Percentiles rank a stretch among this genome's conserved stretches.
Evolutionary conservation across 2,888 invertebrate genomes (phyloP).

Genomic region (Parasteatoda lunata): DNA sequence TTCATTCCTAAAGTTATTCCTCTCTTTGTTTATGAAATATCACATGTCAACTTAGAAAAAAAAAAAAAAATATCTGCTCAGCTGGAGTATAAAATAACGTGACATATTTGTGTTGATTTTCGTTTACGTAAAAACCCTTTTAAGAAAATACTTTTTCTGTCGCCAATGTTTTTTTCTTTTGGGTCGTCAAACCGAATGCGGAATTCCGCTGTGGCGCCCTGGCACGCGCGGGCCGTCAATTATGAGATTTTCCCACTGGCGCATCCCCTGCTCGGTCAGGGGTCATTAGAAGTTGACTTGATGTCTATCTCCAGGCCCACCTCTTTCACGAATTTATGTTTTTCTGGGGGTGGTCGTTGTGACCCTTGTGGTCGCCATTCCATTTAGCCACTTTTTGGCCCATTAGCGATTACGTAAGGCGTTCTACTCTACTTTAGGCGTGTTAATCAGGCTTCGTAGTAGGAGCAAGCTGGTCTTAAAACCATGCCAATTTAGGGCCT

Average conservation of each 20-base stretch:
- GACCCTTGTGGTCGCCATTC: background rate
- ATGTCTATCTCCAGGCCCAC: conserved; percentile 22
- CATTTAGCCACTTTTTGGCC: background rate
- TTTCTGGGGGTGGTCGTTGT: background rate
- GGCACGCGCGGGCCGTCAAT: conserved; percentile 47
- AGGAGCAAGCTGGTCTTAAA: no score
- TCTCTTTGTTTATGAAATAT: background rate
- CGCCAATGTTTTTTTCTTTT: background rate
- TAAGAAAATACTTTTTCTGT: conserved; percentile 18
- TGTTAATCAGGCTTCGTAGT: no score
- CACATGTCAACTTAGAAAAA: background rate
- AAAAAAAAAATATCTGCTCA: background rate
- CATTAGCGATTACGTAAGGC: no score
- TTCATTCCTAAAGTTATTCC: background rate
- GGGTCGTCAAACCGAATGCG: background rate
- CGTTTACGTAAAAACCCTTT: conserved; percentile 29
- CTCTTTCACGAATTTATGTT: conserved; percentile 1
- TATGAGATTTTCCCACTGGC: background rate
- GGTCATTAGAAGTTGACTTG: conserved; percentile 13
- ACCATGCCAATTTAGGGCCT: no score
- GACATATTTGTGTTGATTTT: no score
- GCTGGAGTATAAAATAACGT: no score
- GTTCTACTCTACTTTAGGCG: no score
- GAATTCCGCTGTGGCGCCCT: conserved; percentile 38
- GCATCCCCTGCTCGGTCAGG: background rate